Percentiles rank a stretch among this genome's conserved stretches.
Conservation (phyloP, 2,888 invertebrate genomes). For the Drosophila nigritarsus region DNA sequence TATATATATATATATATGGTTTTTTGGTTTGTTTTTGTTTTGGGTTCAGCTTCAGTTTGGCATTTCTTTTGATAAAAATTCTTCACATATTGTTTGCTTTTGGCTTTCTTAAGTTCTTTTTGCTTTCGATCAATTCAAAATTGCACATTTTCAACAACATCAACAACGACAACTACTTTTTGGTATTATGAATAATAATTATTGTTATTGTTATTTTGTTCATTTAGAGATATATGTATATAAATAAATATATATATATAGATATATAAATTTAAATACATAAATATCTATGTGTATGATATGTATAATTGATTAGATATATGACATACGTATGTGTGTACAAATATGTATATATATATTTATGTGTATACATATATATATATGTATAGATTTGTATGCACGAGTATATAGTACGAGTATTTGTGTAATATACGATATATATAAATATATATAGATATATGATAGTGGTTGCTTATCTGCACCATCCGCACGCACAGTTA, state of each 20-base stretch:
- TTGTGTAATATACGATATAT: constrained; percentile 32
- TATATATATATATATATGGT: background rate
- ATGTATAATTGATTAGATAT: constrained; percentile 29
- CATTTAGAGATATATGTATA: constrained; percentile 53
- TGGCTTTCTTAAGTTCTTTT: constrained; percentile 41
- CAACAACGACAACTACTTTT: constrained; percentile 84
- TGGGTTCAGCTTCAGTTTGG: constrained; percentile 61
- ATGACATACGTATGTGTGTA: constrained; percentile 29
- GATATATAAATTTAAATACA: constrained; percentile 19
- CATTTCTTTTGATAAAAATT: constrained; percentile 65
- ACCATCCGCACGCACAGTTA: constrained; percentile 39
- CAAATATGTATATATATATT: constrained; percentile 42
- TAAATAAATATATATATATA: constrained; percentile 26
- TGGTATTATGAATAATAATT: constrained; percentile 75
- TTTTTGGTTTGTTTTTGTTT: constrained; percentile 41
- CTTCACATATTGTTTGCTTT: constrained; percentile 53
- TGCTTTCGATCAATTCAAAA: constrained; percentile 78
- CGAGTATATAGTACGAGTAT: constrained; percentile 40
- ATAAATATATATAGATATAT: constrained; percentile 25
- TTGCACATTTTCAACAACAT: constrained; percentile 85
- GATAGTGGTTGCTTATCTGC: constrained; percentile 34
- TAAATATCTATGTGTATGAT: constrained; percentile 13
- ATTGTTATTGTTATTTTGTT: constrained; percentile 67
- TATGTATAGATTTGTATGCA: constrained; percentile 43
- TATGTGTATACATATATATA: constrained; percentile 39